Evolutionary conservation across 1,140 invertebrate genomes (phyloP), one percentile per base, ranked within the genome.

Genomic region (Drosophila miranda): DNA sequence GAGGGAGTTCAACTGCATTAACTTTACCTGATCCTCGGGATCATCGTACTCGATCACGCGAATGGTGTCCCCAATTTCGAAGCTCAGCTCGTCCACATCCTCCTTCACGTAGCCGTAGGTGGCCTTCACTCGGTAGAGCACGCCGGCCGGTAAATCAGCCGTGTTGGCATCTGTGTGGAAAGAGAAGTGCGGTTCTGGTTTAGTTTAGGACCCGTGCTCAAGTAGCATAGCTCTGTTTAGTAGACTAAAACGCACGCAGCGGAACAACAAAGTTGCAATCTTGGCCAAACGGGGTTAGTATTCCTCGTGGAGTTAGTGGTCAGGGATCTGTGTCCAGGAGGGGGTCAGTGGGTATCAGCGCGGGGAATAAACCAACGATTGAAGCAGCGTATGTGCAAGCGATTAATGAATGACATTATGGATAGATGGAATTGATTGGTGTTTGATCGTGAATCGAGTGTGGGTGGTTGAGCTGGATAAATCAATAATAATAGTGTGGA

Each of bases 41-140:
- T 99, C 97, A 72, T 99, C 97, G 91, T 98, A 99, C 90, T 98
- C 96, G 43, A 99, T 94, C 48, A 99, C 98, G 86, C 95, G 94
- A 89, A 99, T 98, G 54, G 96, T 94, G 91, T 99, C 98, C 19
- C 98, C 98, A 49, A 98, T 96, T 77, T 99, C 98, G 91, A 99
- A 99, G 42, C 95, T 95, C 60, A 99, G 92, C 92, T 99, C 98
- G 92, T 99, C 98, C 54, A 94, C 95, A 92, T 99, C 98, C 93
- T 99, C 98, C 75, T 96, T 95, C 77, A 93, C 96, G 92, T 99
- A 99, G 90, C 97, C 97, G 92, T 99, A 99, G 48, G 98, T 99
- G 23, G 98, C 96, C 91, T 97, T 95, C 77, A 99, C 98, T 93
- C 97, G 94, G 92, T 98, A 98, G 77, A 98, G 93, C 76, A 97